Conservation (phyloP, 2,797 vertebrate species). For the Petrocephalus schoutedeni region DNA sequence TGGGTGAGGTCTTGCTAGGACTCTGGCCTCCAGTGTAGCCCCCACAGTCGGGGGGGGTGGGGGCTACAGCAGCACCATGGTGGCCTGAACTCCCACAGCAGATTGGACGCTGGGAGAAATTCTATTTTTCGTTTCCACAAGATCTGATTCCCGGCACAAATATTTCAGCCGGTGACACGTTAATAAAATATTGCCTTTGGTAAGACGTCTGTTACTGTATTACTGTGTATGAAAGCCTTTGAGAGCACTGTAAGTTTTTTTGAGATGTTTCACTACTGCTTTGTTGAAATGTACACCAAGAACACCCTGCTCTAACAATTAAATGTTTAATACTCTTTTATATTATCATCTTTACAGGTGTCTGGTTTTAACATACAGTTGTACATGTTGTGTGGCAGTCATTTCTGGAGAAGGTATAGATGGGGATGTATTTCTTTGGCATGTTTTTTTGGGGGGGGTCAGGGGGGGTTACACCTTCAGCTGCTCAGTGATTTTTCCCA, state of each 20-base stretch:
- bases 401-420: background rate
- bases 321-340: slow-evolving; percentile 15
- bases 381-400: background rate
- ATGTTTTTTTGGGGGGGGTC: background rate
- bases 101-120: background rate
- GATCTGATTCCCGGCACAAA: background rate
- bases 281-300: background rate
- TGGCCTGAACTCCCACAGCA: background rate
- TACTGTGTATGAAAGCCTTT: background rate
- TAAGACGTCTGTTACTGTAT: background rate
- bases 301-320: background rate
- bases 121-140: background rate
- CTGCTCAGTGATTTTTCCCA: background rate
- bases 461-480: background rate
- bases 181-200: background rate
- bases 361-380: background rate
- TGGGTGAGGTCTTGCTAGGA: background rate
- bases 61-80: background rate
- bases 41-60: background rate
- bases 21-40: background rate
- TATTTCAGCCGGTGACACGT: background rate
- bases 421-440: background rate
- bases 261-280: background rate
- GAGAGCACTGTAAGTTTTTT: background rate
- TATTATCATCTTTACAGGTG: slow-evolving; percentile 15